phyloP scores from a whole-genome alignment of 2,888 invertebrate species.

The Leptinotarsa tumamoca region DNA sequence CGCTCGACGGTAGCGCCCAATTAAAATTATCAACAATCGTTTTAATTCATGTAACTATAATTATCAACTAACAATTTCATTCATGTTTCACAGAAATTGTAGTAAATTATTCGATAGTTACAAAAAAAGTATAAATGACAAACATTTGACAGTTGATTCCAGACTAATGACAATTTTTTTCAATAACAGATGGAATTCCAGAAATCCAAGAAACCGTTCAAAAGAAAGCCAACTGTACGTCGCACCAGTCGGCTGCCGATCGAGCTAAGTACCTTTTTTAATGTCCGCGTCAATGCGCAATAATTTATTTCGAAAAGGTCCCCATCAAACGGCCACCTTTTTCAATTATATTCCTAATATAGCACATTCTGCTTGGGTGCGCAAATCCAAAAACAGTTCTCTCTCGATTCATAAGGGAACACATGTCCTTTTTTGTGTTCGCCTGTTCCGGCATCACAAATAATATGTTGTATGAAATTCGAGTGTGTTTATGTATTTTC shows the following conservation, averaged over 20 bases:
- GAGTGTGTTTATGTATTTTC: constrained; percentile 28
- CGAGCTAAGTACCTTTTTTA: constrained; percentile 46
- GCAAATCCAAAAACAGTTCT: constrained; percentile 61
- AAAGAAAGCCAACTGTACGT: neutral
- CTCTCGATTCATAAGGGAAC: constrained; percentile 53
- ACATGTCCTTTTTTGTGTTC: constrained; percentile 41
- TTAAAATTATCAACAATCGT: too few species aligned
- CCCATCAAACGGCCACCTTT: constrained; percentile 64
- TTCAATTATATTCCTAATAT: constrained; percentile 67
- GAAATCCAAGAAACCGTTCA: constrained; percentile 3
- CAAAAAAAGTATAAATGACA: too few species aligned
- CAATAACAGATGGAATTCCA: neutral
- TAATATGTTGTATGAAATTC: constrained; percentile 45
- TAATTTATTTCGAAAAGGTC: constrained; percentile 61
- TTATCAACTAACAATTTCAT: too few species aligned
- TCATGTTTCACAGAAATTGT: too few species aligned
- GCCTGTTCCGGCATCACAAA: constrained; percentile 26
- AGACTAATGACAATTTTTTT: neutral
- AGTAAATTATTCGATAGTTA: too few species aligned
- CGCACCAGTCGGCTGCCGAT: constrained; percentile 19
- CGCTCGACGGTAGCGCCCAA: too few species aligned
- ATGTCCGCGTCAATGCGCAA: constrained; percentile 61
- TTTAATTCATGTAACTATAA: too few species aligned
- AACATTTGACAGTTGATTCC: neutral
- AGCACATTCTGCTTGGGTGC: constrained; percentile 63